Base-by-base conservation (phyloP, 1,140 invertebrate genomes). In the Drosophila lowei region DNA sequence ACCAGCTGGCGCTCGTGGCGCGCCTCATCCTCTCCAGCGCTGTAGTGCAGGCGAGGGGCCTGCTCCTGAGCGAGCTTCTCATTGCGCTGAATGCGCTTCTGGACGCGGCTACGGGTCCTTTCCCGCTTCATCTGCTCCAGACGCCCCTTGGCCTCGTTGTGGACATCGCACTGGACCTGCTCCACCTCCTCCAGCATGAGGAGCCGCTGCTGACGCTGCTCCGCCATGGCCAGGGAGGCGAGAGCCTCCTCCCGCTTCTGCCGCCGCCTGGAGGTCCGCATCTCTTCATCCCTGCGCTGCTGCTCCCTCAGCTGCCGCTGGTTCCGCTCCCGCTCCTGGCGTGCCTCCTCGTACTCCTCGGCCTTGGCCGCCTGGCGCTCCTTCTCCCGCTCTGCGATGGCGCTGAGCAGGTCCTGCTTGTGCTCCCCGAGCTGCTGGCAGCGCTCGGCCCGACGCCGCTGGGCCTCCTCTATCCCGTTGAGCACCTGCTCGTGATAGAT, bases 121-220 rank as follows among this genome's bases (percentile, higher is more conserved):
- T 79, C 67, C 0, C 42, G 48, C 46, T 88, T 88, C 5, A 89
- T 56, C 8, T 21, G 28, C 25, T 90, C 89, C 52, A 90, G 11
- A 6, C 66, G 62, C 2, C 66, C 46, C 41, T 89, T 89, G 15
- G 76, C 85, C 21, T 71, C 43, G 57, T 89, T 90, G 50, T 90
- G 90, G 13, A 84, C 54, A 16, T 79, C 77, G 42, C 85, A 90
- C 53, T 81, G 47, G 3, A 60, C 63, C 52, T 77, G 71, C 47
- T 90, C 89, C 25, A 90, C 72, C 34, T 79, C 72, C 48, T 90
- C 81, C 2, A 79, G 56, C 72, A 89, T 77, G 11, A 67, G 62
- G 5, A 75, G 66, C 2, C 89, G 74, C 61, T 83, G 43, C 11
- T 76, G 71, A 0, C 73, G 56, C 46, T 90, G 79, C 41, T 91